Conservation (phyloP, 2,888 invertebrate genomes). For the Gymnoscelis rufifasciata region DNA sequence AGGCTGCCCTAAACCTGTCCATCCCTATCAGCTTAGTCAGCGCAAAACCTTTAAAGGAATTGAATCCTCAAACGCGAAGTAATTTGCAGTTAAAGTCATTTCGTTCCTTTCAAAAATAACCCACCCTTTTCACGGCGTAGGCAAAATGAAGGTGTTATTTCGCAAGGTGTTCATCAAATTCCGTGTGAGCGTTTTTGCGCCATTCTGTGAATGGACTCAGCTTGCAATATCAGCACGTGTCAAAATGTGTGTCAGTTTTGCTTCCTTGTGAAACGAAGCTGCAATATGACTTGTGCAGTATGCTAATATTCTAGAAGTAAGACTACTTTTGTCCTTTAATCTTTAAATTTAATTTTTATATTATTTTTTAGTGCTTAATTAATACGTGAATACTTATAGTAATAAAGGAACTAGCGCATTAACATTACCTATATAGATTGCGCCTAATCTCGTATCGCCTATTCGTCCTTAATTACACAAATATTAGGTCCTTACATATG, state of each 20-base stretch:
- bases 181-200: neutral
- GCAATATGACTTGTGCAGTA: too few species aligned
- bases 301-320: too few species aligned
- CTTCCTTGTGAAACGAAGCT: too few species aligned
- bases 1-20: neutral
- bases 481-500: too few species aligned
- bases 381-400: too few species aligned
- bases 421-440: too few species aligned
- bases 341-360: too few species aligned
- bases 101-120: neutral
- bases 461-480: too few species aligned
- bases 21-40: neutral
- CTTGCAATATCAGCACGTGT: neutral
- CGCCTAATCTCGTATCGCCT: too few species aligned
- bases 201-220: neutral
- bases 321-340: too few species aligned
- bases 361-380: too few species aligned
- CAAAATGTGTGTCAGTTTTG: neutral
- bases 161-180: conserved; percentile 9
- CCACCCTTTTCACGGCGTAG: neutral
- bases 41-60: conserved; percentile 6
- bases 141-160: conserved; percentile 9
- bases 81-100: conserved; percentile 4
- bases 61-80: neutral
- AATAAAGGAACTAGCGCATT: too few species aligned